These are phyloP conservation scores for Theonella swinhoei DNA, from an alignment of 37 sponge, comb jelly and placozoan genomes.

Conservation along the genomic window DNA sequence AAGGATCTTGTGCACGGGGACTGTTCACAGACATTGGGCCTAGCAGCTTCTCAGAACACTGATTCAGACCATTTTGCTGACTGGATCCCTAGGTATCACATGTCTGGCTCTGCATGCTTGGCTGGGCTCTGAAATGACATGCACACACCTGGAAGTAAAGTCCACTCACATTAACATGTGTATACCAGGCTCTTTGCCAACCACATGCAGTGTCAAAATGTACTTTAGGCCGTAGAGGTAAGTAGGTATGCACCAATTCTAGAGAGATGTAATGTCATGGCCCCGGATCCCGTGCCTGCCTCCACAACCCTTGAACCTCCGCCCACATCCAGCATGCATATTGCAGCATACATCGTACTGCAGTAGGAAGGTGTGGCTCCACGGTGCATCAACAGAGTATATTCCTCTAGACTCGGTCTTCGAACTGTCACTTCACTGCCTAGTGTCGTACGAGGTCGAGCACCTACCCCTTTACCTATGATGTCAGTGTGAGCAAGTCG, in stretches of 20 bases:
- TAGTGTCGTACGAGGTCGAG: neutral
- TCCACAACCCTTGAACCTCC: constrained; percentile 62
- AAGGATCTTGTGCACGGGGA: too few relatives aligned
- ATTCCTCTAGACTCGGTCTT: constrained; percentile 71
- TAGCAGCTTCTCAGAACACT: too few relatives aligned
- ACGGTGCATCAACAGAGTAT: constrained; percentile 55
- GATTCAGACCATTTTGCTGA: too few relatives aligned
- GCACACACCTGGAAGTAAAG: too few relatives aligned
- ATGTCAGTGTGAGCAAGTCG: neutral
- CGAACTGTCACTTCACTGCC: constrained; percentile 10
- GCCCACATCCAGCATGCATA: constrained; percentile 59
- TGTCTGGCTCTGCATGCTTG: too few relatives aligned
- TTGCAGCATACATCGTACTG: constrained; percentile 43
- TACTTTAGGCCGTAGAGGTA: too few relatives aligned
- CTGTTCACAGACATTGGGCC: too few relatives aligned
- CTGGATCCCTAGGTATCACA: too few relatives aligned
- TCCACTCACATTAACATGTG: too few relatives aligned
- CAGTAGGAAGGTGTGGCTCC: constrained; percentile 64
- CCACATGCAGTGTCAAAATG: too few relatives aligned
- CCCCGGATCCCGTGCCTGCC: constrained; percentile 76
- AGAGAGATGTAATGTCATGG: constrained; percentile 75
- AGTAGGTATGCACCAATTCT: constrained; percentile 50
- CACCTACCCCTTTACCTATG: neutral
- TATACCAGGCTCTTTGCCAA: too few relatives aligned
- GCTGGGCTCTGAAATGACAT: too few relatives aligned